Base-by-base conservation (phyloP, 2,888 invertebrate genomes). In the Ophion slaviceki region DNA sequence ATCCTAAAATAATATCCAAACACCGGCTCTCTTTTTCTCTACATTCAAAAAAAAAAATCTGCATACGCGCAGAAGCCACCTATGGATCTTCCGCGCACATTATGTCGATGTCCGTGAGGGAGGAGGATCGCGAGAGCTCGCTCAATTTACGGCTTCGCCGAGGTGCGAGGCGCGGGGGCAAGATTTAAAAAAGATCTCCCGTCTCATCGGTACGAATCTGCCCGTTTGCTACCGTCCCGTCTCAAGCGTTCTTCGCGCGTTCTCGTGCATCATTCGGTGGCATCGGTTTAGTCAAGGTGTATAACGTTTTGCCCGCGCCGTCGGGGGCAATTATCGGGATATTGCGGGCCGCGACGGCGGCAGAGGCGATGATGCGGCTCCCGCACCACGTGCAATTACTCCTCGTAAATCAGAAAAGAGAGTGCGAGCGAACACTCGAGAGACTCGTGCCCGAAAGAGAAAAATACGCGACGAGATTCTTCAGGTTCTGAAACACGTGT, bases 321-420 rank as follows among this genome's bases (percentile, higher is more conserved):
- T 72, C 79, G 83, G 87, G 87, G 85, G 82, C 88, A 89, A 88
- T 89, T 87, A 89, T 84, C 80, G 83, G 74, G 75, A 80, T 74
- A 79, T 79, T 62, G 79, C 79, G 20, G 62, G 74, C 40, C 53
- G 45, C 81, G 77, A 81, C 57, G 62, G 82, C 76, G 82, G 80
- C 77, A 75, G 85, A 85, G 87, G 88, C 89, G 88, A 88, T 89
- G 89, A 87, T 87, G 87, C 83, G 80, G 87, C 84, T 81, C 87
- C 64, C 24, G 36, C 85, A 88, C 87, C 87, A 86, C 88, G 86
- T 87, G 88, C 89, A 90, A 90, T 90, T 90, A 90, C 90, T 88
- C 87, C 87, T 89, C 89, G 87, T 89, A 90, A 90, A 90, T 89
- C 88, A 90, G 87, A 85, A 86, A 88, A 87, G 86, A 82, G 85